phyloP scores from a whole-genome alignment of 2,888 invertebrate genomes.

The Leptinotarsa haldemani region DNA sequence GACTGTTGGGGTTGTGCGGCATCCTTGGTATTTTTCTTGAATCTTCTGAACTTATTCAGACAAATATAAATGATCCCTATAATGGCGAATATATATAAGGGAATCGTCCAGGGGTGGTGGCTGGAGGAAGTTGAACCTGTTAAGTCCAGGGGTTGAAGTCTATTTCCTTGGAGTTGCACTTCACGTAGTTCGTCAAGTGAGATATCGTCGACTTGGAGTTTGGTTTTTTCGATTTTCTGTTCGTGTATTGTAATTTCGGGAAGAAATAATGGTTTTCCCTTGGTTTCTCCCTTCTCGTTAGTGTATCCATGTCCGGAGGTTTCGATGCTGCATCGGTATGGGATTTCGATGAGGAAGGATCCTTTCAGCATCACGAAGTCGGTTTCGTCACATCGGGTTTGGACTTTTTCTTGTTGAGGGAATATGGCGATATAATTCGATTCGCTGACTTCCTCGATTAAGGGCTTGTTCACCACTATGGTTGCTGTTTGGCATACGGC shows the following conservation, averaged over 20 bases:
- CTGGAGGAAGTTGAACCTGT: background rate
- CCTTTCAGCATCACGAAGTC: conserved; percentile 2
- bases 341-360: background rate
- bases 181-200: conserved; percentile 10
- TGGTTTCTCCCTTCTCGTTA: conserved; percentile 14
- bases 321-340: conserved; percentile 21
- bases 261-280: conserved; percentile 11
- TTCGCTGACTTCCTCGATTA: too few relatives aligned
- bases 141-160: background rate
- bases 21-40: too few relatives aligned
- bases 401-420: background rate
- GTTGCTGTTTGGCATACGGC: too few relatives aligned
- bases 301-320: conserved; percentile 13
- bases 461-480: too few relatives aligned
- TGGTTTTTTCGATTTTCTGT: background rate
- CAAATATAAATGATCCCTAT: too few relatives aligned
- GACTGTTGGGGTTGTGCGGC: too few relatives aligned
- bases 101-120: conserved; percentile 14
- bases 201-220: conserved; percentile 10
- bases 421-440: too few relatives aligned
- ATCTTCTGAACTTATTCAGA: too few relatives aligned
- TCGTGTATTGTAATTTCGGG: conserved; percentile 8
- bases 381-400: conserved; percentile 4
- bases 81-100: background rate
- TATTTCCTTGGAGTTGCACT: conserved; percentile 1